A percentile compares a stretch with the other conserved stretches of the same genome.
phyloP scores from a whole-genome alignment of 2,113 vertebrate genomes.

The Alethe castanea region DNA sequence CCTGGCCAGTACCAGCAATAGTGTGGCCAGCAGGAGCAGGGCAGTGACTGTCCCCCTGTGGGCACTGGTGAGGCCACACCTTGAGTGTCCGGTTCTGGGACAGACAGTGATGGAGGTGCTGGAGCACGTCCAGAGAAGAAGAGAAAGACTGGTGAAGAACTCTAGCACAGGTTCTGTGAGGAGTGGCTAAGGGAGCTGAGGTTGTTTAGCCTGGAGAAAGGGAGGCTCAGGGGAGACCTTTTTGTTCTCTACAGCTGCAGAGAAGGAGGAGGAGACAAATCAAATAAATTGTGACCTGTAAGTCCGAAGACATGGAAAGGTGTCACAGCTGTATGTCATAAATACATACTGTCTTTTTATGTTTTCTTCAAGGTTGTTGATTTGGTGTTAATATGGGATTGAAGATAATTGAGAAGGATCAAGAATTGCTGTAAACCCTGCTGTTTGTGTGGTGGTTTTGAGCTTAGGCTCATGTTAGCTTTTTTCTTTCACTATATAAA shows the following conservation, averaged over 20 bases:
- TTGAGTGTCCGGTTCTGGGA: neutral
- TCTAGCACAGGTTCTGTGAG: neutral
- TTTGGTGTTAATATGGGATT: neutral
- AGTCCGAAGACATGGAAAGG: neutral
- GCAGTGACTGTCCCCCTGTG: too few species aligned
- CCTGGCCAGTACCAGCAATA: neutral
- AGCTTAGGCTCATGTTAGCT: neutral
- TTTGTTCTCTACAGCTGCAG: neutral
- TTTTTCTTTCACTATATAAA: neutral
- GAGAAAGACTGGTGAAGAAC: accelerated
- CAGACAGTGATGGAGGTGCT: too few species aligned
- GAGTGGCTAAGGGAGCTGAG: neutral
- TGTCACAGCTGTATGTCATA: neutral
- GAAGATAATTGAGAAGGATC: neutral
- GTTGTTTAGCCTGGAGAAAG: neutral
- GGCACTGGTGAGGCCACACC: neutral
- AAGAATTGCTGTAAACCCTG: neutral
- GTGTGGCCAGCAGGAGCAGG: too few species aligned
- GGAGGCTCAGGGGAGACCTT: neutral
- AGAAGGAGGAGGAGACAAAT: neutral
- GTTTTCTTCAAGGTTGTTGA: neutral
- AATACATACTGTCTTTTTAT: neutral
- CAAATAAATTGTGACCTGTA: neutral
- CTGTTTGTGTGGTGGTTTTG: neutral
- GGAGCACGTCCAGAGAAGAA: accelerated